Base-by-base conservation (phyloP, 2,888 invertebrate genomes). In the Tinea trinotella region DNA sequence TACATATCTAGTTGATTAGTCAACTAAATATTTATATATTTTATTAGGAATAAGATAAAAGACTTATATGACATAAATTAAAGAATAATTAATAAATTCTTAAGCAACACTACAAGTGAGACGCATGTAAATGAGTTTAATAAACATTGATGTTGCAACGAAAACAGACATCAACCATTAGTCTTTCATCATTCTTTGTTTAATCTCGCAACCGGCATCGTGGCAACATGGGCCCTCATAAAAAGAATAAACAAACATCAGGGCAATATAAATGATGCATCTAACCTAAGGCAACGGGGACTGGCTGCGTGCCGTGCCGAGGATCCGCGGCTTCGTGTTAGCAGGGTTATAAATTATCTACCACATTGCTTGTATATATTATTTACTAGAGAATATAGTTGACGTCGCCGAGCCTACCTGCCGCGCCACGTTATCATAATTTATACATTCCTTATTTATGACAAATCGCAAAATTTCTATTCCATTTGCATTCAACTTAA, bases 211-310 rank as follows among this genome's bases (percentile, higher is more conserved):
- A 69, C 70, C 75, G 76, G 71, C 72, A 69, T 74, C 70, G n/a
- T 40, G 40, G 40, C 40, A 68, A 71, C 71, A 72, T 69, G 71
- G 71, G 69, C 70, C 62, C 66, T 67, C 66, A 70, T 75, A 77
- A 78, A 80, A 67, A 78, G 73, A 76, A 68, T 74, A 80, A 76
- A 78, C 77, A 82, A 80, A 82, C 78, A 77, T 75, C 67, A 75
- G 71, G 76, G 80, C 76, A 82, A 83, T 83, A 84, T 83, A 81
- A 85, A 84, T 81, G 81, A 84, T 79, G 76, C 76, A 71, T 68
- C 78, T 81, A 81, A 83, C 78, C 69, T 68, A 71, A 76, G 72
- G 75, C 79, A 76, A 74, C 78, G 73, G 64, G 64, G 65, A 68
- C 66, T 66, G 69, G 9, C 18, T 46, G 46, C 40, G 40, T 40